Evolutionary conservation across 2,888 invertebrate genomes (phyloP).

Genomic region (Pandemis heparana): DNA sequence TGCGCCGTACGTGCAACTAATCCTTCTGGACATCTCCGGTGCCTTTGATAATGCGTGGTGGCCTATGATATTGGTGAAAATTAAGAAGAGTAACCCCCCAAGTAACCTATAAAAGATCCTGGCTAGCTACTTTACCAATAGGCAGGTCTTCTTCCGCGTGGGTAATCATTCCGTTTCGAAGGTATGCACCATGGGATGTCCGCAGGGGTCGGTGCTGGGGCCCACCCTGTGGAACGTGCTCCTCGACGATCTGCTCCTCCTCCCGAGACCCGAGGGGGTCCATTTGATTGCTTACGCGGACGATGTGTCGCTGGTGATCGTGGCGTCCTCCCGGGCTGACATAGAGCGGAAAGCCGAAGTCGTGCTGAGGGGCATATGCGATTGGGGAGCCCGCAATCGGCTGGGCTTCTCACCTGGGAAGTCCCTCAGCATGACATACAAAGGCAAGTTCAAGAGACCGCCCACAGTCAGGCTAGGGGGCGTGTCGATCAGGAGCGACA

Average conservation of each 20-base stretch:
- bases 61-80: slow-evolving; percentile 55
- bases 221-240: slow-evolving; percentile 49
- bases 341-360: slow-evolving; percentile 38
- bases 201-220: slow-evolving; percentile 47
- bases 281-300: neutral
- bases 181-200: slow-evolving; percentile 48
- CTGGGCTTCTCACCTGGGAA: slow-evolving; percentile 48
- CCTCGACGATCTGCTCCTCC: slow-evolving; percentile 48
- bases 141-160: slow-evolving; percentile 45
- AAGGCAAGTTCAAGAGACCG: slow-evolving; percentile 28
- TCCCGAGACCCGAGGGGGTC: slow-evolving; percentile 45
- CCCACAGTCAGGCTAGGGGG: neutral
- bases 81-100: slow-evolving; percentile 47
- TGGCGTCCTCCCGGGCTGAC: slow-evolving; percentile 39
- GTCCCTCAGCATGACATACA: slow-evolving; percentile 44
- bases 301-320: slow-evolving; percentile 49
- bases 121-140: slow-evolving; percentile 47
- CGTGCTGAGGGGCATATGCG: slow-evolving; percentile 22
- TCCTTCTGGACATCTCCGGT: slow-evolving; percentile 53
- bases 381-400: slow-evolving; percentile 45
- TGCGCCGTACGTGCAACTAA: slow-evolving; percentile 48
- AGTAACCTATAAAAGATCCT: slow-evolving; percentile 51
- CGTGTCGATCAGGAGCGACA: neutral
- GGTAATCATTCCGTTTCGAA: slow-evolving; percentile 42
- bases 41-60: slow-evolving; percentile 59